Base-by-base conservation (phyloP, 2,888 invertebrate species). In the Doris montereyensis region DNA sequence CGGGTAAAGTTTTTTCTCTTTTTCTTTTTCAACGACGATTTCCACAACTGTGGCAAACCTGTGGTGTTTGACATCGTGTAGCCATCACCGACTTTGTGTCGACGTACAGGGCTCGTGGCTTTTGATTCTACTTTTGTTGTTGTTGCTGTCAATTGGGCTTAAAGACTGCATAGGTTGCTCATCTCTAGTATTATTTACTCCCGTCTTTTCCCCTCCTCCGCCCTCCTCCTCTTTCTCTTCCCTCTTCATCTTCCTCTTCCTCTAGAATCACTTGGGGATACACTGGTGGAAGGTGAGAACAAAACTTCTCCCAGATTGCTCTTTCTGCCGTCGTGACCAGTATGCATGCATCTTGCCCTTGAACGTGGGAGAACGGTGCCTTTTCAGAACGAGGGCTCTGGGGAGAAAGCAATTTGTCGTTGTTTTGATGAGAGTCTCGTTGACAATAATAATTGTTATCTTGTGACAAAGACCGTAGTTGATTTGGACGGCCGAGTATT, bases 241-340 rank as follows among this genome's bases (percentile, higher is more conserved):
- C n/a, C n/a, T n/a, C n/a, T n/a, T n/a, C n/a, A n/a, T 2, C 10
- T 24, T 78, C 78, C 1, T 78, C 73, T 32, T 78, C 78, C 67
- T 78, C 78, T 2, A 67, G 17, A 24, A 78, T 78, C 1, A 78
- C 73, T 30, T 78, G 41, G 3, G n/a, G 78, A 78, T 4, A 78
- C 41, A n/a, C 52, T 67, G 30, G 57, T 52, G n/a, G 78, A 73
- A 10, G 78, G 78, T 1, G 67, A 41, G 62, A 65, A 78, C 3
- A 35, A 1, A 8, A 30, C 1, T n/a, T 32, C 60, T 10, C 26
- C 4, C 2, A 60, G 3, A 30, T 32, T 28, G 21, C 35, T 60
- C n/a, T 8, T 30, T 1, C 52, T 52, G 8, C 26, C 28, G 4
- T 34, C 3, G 1, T 0, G 58, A 8, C 1, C 8, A 10, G 73